Conservation (phyloP, 2,888 invertebrate species). For the Adelphocoris suturalis region DNA sequence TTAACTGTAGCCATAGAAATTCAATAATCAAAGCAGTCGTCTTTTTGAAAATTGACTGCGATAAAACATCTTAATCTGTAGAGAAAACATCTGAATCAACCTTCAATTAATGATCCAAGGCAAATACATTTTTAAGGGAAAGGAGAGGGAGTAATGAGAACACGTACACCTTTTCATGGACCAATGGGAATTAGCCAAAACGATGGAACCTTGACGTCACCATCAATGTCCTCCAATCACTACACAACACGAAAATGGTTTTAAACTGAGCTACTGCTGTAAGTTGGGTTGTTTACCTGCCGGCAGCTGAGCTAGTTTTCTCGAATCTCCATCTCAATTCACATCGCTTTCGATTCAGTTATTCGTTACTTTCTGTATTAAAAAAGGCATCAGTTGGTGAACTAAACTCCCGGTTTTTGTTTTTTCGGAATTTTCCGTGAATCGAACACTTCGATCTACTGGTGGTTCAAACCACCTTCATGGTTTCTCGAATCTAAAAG, state of each 20-base stretch:
- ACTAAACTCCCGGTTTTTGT: no score
- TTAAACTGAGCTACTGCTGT: background rate
- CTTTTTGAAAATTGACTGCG: no score
- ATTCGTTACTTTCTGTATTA: no score
- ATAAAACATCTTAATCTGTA: no score
- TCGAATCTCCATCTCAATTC: background rate
- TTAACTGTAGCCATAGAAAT: background rate
- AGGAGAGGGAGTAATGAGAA: background rate
- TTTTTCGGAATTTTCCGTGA: background rate
- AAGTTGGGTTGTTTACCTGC: constrained; percentile 42
- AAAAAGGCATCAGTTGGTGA: no score
- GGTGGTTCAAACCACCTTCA: background rate
- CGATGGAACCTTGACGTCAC: constrained; percentile 15
- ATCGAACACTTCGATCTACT: background rate
- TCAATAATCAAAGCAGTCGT: background rate
- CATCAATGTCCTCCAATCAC: constrained; percentile 47
- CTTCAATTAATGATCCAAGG: no score
- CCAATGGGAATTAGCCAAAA: constrained; percentile 24
- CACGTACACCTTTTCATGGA: constrained; percentile 1
- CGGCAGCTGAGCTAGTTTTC: constrained; percentile 43
- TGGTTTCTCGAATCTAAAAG: background rate
- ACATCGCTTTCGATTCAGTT: no score
- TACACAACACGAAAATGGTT: constrained; percentile 40
- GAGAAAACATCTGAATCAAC: no score
- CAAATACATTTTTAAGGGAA: background rate